Base-by-base conservation (phyloP, 2,113 vertebrate genomes). In the Vimba vimba region DNA sequence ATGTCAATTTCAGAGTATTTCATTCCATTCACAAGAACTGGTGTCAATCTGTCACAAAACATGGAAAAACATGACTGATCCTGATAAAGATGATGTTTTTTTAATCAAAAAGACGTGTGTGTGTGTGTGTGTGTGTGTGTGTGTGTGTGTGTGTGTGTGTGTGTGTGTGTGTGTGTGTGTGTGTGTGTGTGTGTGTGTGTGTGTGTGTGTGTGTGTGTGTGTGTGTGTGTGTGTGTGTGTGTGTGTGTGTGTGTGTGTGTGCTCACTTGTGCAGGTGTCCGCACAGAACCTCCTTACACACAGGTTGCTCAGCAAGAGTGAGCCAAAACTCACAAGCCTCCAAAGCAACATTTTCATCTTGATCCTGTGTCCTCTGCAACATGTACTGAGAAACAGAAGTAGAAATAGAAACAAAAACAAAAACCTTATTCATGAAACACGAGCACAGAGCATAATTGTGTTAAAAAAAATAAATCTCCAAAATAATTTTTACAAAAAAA, bases 271-370 rank as follows among this genome's bases (percentile, higher is more conserved):
- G 93, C 88, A 99, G 97, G 94, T 99, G 97, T 78, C 97, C 96
- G 90, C 96, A 94, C 21, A 99, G 95, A 52, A 98, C 97, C 73
- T 99, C 98, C 94, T 99, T 99, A 93, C 98, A 99, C 90, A 99
- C 98, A 0, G 97, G 97, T 85, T 99, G 98, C 88, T 99, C 98
- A 21, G 98, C 98, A 88, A 99, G 93, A 23, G 98, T 99, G 2
- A 99, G 93, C 98, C 98, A 99, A 93, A 99, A 99, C 91, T 99
- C 98, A 47, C 98, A 99, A n/a, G 98, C 98, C 90, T 99, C 98
- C 94, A 99, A 92, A 87, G 98, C 96, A 6, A 99, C 98, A 57
- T 99, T 99, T 94, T 99, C 98, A 89, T 99, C 98, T 87, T 97
- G 97, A 94, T 99, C 97, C 92, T 98, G 97, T 23, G 97, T 99